phyloP scores from a whole-genome alignment of 2,797 vertebrate genomes.

The Onychomys arenicola region DNA sequence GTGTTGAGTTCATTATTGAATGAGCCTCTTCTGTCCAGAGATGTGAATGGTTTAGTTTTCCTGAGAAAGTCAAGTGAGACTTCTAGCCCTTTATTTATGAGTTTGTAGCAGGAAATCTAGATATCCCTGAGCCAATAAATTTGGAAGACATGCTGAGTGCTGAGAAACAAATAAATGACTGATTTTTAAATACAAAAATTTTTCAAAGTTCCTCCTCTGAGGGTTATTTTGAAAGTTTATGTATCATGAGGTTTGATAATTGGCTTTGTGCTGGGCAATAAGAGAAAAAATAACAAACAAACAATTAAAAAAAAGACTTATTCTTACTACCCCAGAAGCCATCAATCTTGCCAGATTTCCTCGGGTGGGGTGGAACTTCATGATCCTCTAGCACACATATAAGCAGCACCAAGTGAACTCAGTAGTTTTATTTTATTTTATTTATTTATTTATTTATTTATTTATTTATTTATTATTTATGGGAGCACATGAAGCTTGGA shows the following conservation, averaged over 20 bases:
- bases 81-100: neutral
- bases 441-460: too few species aligned
- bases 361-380: neutral
- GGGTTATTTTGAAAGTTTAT: neutral
- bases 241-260: neutral
- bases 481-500: neutral
- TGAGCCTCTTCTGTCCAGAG: neutral
- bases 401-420: neutral
- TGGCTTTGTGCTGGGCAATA: neutral
- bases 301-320: neutral
- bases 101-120: neutral
- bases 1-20: neutral
- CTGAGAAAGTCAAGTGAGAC: neutral
- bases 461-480: too few species aligned
- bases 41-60: neutral
- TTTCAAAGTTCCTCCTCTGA: neutral
- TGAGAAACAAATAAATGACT: neutral
- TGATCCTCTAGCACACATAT: too few species aligned
- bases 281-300: too few species aligned
- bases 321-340: neutral
- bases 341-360: neutral
- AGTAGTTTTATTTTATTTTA: too few species aligned
- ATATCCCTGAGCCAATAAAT: neutral
- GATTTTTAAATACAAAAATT: slow-evolving; percentile 16
- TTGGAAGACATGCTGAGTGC: neutral